Percentiles rank a stretch among this genome's conserved stretches.
These are phyloP conservation scores for Tetragonula carbonaria DNA, from an alignment of 2,888 invertebrate species.

Conservation along the genomic window DNA sequence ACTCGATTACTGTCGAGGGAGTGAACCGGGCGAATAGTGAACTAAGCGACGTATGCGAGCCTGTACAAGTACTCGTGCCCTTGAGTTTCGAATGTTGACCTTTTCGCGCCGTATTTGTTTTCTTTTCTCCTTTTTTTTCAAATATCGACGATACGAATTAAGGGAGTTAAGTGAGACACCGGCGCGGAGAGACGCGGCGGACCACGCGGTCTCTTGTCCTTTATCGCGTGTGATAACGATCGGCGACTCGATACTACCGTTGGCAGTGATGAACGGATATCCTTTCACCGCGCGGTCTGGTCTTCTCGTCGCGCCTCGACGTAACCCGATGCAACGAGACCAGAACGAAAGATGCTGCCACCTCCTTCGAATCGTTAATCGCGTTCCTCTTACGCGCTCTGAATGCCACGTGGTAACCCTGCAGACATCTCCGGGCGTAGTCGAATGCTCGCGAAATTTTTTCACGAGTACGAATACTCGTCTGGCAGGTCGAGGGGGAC, in stretches of 20 bases:
- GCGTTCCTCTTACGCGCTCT: slow-evolving; percentile 47
- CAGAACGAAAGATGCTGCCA: slow-evolving; percentile 38
- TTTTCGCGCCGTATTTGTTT: slow-evolving; percentile 40
- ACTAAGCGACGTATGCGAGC: too few relatives aligned
- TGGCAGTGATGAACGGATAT: slow-evolving; percentile 51
- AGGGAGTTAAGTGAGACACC: background rate
- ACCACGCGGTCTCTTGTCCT: background rate
- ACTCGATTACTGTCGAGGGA: background rate
- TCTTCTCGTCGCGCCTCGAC: background rate
- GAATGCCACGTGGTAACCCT: background rate
- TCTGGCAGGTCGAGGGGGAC: background rate
- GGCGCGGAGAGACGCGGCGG: background rate
- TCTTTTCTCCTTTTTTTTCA: slow-evolving; percentile 5
- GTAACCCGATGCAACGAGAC: slow-evolving; percentile 51
- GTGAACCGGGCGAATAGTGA: background rate
- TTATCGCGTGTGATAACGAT: slow-evolving; percentile 28
- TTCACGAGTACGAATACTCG: background rate
- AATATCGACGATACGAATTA: background rate
- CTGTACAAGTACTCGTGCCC: slow-evolving; percentile 18
- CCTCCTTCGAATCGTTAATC: slow-evolving; percentile 42
- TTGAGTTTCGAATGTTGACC: slow-evolving; percentile 14
- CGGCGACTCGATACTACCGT: slow-evolving; percentile 20
- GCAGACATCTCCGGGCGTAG: too few relatives aligned
- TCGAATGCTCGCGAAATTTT: too few relatives aligned
- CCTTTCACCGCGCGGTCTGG: slow-evolving; percentile 65